phyloP scores from a whole-genome alignment of 2,888 invertebrate genomes.

The Luperina testacea region DNA sequence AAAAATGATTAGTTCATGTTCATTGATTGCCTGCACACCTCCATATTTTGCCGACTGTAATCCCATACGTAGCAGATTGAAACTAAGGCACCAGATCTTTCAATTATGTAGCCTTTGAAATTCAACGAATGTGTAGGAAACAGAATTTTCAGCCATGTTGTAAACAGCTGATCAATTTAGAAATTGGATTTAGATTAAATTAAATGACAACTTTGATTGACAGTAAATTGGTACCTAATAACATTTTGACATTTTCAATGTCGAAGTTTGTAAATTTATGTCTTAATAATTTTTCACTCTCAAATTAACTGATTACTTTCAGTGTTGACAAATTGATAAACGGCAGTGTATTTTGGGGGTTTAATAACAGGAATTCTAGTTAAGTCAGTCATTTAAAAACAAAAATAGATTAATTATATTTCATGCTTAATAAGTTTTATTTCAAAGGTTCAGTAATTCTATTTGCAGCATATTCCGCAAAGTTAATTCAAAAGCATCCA shows the following conservation, averaged over 20 bases:
- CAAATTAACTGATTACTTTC: constrained; percentile 18
- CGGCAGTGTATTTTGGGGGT: too few relatives aligned
- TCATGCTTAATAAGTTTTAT: not conserved
- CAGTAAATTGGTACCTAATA: constrained; percentile 6
- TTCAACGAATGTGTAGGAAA: constrained; percentile 31
- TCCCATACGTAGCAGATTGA: not conserved
- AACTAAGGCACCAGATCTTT: constrained; percentile 30
- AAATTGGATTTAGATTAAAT: constrained; percentile 34
- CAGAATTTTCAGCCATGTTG: constrained; percentile 27
- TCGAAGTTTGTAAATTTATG: not conserved
- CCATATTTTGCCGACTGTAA: constrained; percentile 17
- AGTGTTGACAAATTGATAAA: not conserved
- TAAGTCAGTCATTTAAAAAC: not conserved
- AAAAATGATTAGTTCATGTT: not conserved
- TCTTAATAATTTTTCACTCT: not conserved
- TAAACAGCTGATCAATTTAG: constrained; percentile 41
- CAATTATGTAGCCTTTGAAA: constrained; percentile 41
- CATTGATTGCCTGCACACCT: not conserved
- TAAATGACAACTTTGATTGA: constrained; percentile 29
- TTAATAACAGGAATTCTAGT: too few relatives aligned
- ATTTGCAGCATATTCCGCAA: constrained; percentile 10
- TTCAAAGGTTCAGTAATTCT: constrained; percentile 10
- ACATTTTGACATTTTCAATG: constrained; percentile 15
- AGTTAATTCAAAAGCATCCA: constrained; percentile 1
- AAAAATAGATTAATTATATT: not conserved